Percentiles rank a stretch among this genome's conserved stretches.
phyloP scores from a whole-genome alignment of 2,113 vertebrate species.

The Istiophorus platypterus region DNA sequence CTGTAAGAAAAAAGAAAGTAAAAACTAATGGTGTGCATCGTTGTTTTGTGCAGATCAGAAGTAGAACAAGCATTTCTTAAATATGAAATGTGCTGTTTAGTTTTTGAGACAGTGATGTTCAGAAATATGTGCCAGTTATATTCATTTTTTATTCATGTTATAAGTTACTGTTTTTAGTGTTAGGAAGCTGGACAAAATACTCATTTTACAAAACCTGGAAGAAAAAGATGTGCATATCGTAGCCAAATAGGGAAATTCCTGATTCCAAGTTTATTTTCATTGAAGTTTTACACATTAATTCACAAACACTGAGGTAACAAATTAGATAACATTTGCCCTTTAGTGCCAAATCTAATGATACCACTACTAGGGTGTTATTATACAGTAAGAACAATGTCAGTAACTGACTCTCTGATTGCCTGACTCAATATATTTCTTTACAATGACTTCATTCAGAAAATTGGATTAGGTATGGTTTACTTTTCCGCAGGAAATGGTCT shows the following conservation, averaged over 20 bases:
- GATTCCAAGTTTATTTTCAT: neutral
- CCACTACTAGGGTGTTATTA: neutral
- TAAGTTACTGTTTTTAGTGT: neutral
- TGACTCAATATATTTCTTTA: slow-evolving; percentile 24
- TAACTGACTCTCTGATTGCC: neutral
- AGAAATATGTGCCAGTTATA: neutral
- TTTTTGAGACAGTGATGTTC: neutral
- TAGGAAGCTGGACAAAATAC: neutral
- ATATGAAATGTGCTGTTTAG: neutral
- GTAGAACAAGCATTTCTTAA: neutral
- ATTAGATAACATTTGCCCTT: neutral
- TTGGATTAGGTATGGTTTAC: slow-evolving; percentile 4
- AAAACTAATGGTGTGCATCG: neutral
- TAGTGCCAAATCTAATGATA: neutral
- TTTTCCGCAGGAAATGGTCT: neutral
- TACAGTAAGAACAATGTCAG: neutral
- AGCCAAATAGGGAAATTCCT: neutral
- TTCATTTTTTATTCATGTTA: neutral
- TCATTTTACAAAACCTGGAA: neutral
- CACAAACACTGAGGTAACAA: neutral
- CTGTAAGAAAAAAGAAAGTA: neutral
- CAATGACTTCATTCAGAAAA: slow-evolving; percentile 35
- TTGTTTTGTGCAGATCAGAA: neutral
- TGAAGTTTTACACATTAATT: neutral
- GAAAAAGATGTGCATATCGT: neutral